Evolutionary conservation across 2,888 invertebrate genomes (phyloP), one percentile per base, ranked within the genome.

Genomic region (Arrhopalites spinosus): DNA sequence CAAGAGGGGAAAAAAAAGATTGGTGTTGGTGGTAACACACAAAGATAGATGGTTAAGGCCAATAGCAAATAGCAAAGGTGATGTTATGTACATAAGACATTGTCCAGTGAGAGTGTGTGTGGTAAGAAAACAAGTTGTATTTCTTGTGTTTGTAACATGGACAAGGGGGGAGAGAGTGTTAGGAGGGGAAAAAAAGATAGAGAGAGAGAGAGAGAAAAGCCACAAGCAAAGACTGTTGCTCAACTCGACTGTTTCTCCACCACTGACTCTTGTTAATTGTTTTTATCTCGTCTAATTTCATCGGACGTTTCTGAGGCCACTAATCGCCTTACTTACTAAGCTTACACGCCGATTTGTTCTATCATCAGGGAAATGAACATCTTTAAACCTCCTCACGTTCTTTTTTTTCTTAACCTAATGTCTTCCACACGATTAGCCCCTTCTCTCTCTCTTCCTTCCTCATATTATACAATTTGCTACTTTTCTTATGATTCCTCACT

Each of bases 231-330:
- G 8, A 67, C 27, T 53, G n/a, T 53, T 17, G 8, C 50, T 50
- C 17, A 8, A 2, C 50, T 53, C 20, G n/a, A 53, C 53, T 53
- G 25, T 63, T 36, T 11, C 30, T 43, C 64, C n/a, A 3, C 29
- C 64, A 36, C 64, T 30, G 17, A 15, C 61, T 61, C 36, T 61
- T 72, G 78, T 78, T 81, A 81, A 81, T 81, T 81, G 81, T 79
- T 81, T 81, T 80, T 79, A 80, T 81, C 80, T 78, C 78, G 76
- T 80, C 79, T 81, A 81, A 81, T 81, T 80, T 81, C 81, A 80
- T 79, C 78, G 79, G 80, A 80, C 80, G 79, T 80, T 80, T 36
- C 80, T 78, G 81, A 81, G 80, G 11, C 78, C 78, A 79, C 79
- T 81, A 81, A 81, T 81, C 81, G 79, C 76, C 36, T 36, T 36